Conservation (phyloP, 1,140 invertebrate species). For the Dendrolimus punctatus region DNA sequence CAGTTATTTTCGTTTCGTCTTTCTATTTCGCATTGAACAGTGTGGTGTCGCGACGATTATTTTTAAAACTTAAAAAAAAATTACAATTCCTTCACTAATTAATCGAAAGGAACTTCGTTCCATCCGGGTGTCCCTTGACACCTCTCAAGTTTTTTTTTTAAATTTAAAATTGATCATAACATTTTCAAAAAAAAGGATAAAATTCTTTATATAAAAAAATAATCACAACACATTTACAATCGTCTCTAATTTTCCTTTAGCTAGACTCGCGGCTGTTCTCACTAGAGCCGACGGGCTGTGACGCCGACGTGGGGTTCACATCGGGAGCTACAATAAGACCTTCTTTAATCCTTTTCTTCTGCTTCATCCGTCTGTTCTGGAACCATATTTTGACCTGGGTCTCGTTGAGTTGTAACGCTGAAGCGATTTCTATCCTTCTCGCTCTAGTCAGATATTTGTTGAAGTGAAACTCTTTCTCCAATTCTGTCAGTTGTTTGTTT, state of each 20-base stretch:
- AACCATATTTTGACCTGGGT: constrained; percentile 96
- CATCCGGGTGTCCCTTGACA: too few relatives aligned
- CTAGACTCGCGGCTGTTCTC: constrained; percentile 77
- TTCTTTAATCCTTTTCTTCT: constrained; percentile 95
- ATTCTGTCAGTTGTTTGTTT: constrained; percentile 98
- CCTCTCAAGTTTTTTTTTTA: too few relatives aligned
- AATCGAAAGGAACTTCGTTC: too few relatives aligned
- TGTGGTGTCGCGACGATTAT: too few relatives aligned
- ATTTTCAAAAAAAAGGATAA: too few relatives aligned
- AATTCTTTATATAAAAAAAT: too few relatives aligned
- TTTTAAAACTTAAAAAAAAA: too few relatives aligned
- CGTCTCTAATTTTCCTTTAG: constrained; percentile 34
- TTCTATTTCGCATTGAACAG: too few relatives aligned
- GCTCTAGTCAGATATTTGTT: constrained; percentile 98
- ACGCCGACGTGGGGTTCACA: constrained; percentile 43
- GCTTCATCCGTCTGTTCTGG: constrained; percentile 94
- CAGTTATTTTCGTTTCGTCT: too few relatives aligned
- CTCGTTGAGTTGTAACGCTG: constrained; percentile 95
- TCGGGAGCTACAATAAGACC: constrained; percentile 76
- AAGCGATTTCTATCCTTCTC: constrained; percentile 97
- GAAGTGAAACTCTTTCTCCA: constrained; percentile 99
- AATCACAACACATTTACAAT: constrained; percentile 1
- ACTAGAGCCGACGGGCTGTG: constrained; percentile 66
- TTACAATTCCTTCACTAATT: too few relatives aligned
- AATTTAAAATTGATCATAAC: too few relatives aligned